phyloP scores from a whole-genome alignment of 2,797 vertebrate genomes.

The Crypturellus tataupa region DNA sequence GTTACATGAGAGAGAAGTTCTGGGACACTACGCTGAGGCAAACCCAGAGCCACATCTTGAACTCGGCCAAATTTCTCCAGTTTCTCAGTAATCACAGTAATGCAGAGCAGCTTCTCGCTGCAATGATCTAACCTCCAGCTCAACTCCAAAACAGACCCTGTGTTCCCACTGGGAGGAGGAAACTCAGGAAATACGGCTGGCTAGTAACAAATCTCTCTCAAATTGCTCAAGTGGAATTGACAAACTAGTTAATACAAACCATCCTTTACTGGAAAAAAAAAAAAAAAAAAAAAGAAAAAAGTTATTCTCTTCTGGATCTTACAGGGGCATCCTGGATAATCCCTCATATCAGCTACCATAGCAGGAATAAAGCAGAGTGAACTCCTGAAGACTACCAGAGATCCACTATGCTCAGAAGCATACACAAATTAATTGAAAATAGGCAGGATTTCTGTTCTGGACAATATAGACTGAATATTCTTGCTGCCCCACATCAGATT shows the following conservation, averaged over 20 bases:
- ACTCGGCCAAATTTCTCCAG: not conserved
- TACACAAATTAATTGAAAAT: not conserved
- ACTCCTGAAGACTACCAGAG: not conserved
- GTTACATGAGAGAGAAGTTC: not conserved
- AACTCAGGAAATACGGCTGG: not conserved
- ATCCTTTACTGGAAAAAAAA: not conserved
- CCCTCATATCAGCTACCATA: not conserved
- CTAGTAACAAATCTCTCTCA: not conserved
- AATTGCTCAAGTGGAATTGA: not conserved
- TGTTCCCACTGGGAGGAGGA: not conserved
- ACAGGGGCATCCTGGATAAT: not conserved
- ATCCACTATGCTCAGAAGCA: not conserved
- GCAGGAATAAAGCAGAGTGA: not conserved
- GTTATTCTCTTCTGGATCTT: not conserved
- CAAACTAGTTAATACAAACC: not conserved
- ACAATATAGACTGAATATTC: not conserved
- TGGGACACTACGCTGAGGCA: not conserved
- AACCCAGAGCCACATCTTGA: conserved; percentile 12
- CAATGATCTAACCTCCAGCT: not conserved
- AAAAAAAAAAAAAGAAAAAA: not conserved
- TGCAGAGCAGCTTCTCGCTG: not conserved
- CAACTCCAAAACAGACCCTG: not conserved
- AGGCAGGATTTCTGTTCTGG: not conserved
- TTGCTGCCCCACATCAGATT: not conserved
- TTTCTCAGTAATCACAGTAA: not conserved